Evolutionary conservation across 2,888 invertebrate species (phyloP).

Genomic region (Alloplasta piceator): DNA sequence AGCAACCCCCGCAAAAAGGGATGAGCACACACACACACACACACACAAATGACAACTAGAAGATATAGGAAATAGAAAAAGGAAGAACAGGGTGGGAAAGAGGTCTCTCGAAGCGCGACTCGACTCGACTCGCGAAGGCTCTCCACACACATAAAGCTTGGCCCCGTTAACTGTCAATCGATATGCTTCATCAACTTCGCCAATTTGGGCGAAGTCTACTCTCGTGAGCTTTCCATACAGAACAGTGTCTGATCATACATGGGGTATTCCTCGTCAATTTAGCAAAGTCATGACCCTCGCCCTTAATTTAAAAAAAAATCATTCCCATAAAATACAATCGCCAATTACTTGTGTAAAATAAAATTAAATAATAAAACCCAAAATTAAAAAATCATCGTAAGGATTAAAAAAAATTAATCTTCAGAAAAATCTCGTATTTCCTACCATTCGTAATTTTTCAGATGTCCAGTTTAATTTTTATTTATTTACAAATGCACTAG

Average conservation of each 20-base stretch:
- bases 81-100: slow-evolving; percentile 12
- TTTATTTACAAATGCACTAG: no score
- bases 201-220: slow-evolving; percentile 59
- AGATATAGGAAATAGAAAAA: slow-evolving; percentile 4
- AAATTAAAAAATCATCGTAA: no score
- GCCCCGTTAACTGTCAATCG: slow-evolving; percentile 67
- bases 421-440: no score
- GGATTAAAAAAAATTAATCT: no score
- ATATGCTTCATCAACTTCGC: slow-evolving; percentile 67
- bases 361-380: no score
- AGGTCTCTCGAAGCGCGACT: slow-evolving; percentile 43
- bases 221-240: slow-evolving; percentile 16
- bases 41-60: slow-evolving; percentile 11
- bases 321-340: no score
- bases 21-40: slow-evolving; percentile 4
- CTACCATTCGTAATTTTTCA: no score
- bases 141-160: slow-evolving; percentile 54
- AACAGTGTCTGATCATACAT: background rate
- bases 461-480: no score
- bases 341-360: no score
- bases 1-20: background rate
- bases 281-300: no score
- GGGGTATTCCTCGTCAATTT: no score
- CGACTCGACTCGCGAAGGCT: slow-evolving; percentile 33
- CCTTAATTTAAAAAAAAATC: no score